Conservation (phyloP, 1,140 invertebrate genomes). For the Halictus rubicundus region DNA sequence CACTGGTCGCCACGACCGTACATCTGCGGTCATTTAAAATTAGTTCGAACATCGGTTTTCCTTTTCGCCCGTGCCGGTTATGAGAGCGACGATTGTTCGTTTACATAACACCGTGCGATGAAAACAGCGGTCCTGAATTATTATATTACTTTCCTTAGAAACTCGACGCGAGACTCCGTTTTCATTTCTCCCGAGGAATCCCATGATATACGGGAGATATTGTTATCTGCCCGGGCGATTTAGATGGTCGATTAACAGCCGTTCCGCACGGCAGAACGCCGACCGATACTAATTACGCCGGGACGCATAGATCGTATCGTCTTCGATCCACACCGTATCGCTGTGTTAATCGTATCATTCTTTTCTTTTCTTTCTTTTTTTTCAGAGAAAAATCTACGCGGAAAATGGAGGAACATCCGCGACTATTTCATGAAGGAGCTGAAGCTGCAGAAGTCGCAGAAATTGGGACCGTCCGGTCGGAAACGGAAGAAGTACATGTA, state of each 20-base stretch:
- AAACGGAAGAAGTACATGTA: slow-evolving; percentile 75
- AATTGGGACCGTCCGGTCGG: slow-evolving; percentile 49
- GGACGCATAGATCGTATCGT: background rate
- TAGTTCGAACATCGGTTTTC: slow-evolving; percentile 8
- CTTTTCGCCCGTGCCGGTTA: background rate
- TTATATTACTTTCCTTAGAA: too few relatives aligned
- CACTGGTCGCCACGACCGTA: slow-evolving; percentile 5
- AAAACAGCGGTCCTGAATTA: background rate
- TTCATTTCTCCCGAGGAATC: too few relatives aligned
- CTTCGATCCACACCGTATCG: too few relatives aligned
- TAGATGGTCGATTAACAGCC: background rate
- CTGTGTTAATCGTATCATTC: too few relatives aligned
- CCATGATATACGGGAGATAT: background rate
- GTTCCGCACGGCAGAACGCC: too few relatives aligned
- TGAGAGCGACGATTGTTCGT: background rate
- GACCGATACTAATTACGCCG: too few relatives aligned
- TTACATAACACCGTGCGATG: background rate
- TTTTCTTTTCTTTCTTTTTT: too few relatives aligned
- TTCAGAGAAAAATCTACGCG: slow-evolving; percentile 73
- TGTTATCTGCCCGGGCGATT: too few relatives aligned
- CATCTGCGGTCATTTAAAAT: slow-evolving; percentile 21
- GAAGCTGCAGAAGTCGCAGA: slow-evolving; percentile 66
- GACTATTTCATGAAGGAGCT: slow-evolving; percentile 78
- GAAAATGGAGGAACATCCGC: slow-evolving; percentile 76
- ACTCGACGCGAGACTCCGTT: too few relatives aligned